Base-by-base conservation (phyloP, 2,113 vertebrate species). In the Cinclus mexicanus region DNA sequence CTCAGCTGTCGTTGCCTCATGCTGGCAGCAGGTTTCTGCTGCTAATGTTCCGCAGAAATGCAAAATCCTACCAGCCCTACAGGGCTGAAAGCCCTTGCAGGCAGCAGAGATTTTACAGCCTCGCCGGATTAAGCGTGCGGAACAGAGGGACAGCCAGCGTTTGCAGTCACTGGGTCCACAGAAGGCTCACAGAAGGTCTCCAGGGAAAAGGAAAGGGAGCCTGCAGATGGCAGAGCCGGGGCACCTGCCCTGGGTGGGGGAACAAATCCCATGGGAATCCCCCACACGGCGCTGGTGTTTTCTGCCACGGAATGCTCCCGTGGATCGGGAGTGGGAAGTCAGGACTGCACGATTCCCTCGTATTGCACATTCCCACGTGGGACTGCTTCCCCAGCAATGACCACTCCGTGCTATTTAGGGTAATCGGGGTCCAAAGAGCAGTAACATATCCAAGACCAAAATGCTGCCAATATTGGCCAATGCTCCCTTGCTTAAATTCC, bases 31-130 rank as follows among this genome's bases (percentile, higher is more conserved):
- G 35, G 24, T 18, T 60, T 35, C 52, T 56, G 12, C 70, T 44
- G 4, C 5, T 10, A 10, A 10, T 10, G 7, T 4, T 5, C 1
- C 37, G 35, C 41, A 74, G 39, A 57, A 47, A 4, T 4, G 2
- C 16, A 29, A 56, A 71, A 44, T 21, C 55, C 83, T 14, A 0
- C 8, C 68, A 41, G 39, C 4, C 9, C 57, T 23, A 5, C 16
- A 35, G 35, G 15, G 1, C 41, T 9, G 42, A 53, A 56, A 55
- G 21, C 9, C 46, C 41, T 50, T 6, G 37, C 11, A 25, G 65
- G 29, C 52, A 52, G 11, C 60, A 65, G 64, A 55, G 74, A 25
- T 39, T 50, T 31, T 25, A n/a, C 52, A 53, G 35, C 21, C n/a
- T 42, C 28, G 67, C 14, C 50, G 46, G 63, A 24, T 41, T 8